These are phyloP conservation scores for Helostoma temminkii DNA, from an alignment of 2,797 vertebrate genomes.

Conservation along the genomic window DNA sequence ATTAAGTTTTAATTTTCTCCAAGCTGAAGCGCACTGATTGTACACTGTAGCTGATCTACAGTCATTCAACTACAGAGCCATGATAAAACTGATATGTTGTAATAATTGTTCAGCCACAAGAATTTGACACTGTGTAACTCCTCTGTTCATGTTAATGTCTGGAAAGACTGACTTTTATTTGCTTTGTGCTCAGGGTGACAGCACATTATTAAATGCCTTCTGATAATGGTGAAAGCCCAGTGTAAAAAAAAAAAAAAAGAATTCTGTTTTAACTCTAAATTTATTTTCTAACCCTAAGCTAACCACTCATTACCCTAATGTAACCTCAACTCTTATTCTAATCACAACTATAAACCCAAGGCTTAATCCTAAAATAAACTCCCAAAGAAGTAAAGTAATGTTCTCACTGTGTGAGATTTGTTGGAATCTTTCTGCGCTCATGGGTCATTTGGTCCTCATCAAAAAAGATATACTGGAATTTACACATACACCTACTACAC, in stretches of 20 bases:
- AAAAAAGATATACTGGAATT: constrained; percentile 53
- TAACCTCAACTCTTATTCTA: constrained; percentile 64
- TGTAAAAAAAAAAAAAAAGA: constrained; percentile 16
- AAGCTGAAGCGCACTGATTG: not conserved
- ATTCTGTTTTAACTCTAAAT: constrained; percentile 29
- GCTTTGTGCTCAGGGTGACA: constrained; percentile 18
- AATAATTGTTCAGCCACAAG: not conserved
- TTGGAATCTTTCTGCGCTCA: constrained; percentile 67
- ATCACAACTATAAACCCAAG: constrained; percentile 59
- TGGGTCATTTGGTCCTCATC: constrained; percentile 66
- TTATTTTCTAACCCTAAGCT: constrained; percentile 40
- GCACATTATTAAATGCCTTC: constrained; percentile 13
- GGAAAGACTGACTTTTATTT: constrained; percentile 8
- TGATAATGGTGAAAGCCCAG: constrained; percentile 19
- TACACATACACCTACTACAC: constrained; percentile 27
- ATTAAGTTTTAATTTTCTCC: not conserved
- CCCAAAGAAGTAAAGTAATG: constrained; percentile 62
- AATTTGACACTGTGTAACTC: not conserved
- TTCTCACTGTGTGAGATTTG: constrained; percentile 66
- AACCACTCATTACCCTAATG: constrained; percentile 65
- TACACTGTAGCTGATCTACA: not conserved
- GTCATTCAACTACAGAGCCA: not conserved
- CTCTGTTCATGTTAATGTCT: not conserved
- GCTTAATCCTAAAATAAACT: constrained; percentile 74
- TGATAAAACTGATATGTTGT: not conserved